phyloP scores from a whole-genome alignment of 2,797 vertebrate genomes.

The Sebastes miniatus region DNA sequence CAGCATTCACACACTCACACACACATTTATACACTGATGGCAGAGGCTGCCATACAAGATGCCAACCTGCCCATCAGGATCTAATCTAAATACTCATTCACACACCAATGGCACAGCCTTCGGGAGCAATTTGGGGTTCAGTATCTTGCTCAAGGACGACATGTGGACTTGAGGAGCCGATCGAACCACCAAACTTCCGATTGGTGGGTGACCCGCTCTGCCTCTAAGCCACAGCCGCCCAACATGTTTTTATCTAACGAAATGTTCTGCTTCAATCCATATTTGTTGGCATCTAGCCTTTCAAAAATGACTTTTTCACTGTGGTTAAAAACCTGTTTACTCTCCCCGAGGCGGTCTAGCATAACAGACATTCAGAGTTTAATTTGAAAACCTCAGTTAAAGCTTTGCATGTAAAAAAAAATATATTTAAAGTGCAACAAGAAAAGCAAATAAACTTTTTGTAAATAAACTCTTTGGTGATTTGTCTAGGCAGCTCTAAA shows the following conservation, averaged over 20 bases:
- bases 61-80: background rate
- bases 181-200: background rate
- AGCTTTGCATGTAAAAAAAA: background rate
- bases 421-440: background rate
- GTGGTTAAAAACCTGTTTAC: too few species aligned
- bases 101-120: background rate
- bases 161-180: background rate
- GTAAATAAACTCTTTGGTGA: background rate
- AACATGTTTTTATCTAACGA: background rate
- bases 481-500: background rate
- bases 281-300: too few species aligned
- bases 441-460: background rate
- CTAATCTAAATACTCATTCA: background rate
- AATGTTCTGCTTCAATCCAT: too few species aligned
- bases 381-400: too few species aligned
- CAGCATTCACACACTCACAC: background rate
- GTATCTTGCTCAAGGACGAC: background rate
- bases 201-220: background rate
- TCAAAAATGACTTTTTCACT: too few species aligned
- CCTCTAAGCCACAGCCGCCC: background rate
- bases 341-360: too few species aligned
- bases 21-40: background rate
- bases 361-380: too few species aligned
- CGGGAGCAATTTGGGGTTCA: background rate
- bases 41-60: background rate